These are phyloP conservation scores for Monodelphis domestica DNA, from an alignment of 2,797 vertebrate species.

Conservation along the genomic window DNA sequence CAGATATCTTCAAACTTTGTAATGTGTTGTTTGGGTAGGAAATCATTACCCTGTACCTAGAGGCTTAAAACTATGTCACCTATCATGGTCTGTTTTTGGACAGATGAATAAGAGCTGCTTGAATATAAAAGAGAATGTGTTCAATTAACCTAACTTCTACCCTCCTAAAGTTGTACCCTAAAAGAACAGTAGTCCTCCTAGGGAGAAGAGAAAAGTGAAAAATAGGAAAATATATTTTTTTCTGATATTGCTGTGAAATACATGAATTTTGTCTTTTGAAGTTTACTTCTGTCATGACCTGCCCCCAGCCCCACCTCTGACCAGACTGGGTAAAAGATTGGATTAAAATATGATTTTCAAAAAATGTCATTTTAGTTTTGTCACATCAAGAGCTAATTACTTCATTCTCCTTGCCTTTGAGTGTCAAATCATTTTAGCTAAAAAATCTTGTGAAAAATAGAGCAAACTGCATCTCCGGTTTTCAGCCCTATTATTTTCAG, in stretches of 20 bases:
- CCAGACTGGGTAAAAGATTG: background rate
- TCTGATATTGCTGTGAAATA: background rate
- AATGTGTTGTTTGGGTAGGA: background rate
- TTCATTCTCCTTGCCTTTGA: constrained; percentile 61
- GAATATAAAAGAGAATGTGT: background rate
- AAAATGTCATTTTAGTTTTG: constrained; percentile 42
- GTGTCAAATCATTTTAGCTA: constrained; percentile 69
- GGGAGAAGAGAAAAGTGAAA: background rate
- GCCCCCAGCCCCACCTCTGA: background rate
- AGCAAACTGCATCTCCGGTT: constrained; percentile 60
- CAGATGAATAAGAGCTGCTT: background rate
- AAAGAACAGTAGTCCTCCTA: background rate
- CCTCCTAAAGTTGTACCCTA: background rate
- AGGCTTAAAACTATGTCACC: background rate
- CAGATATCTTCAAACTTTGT: background rate
- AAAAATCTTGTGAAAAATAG: constrained; percentile 69
- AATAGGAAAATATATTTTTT: background rate
- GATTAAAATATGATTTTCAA: constrained; percentile 12
- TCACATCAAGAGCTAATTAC: constrained; percentile 76
- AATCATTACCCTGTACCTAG: background rate
- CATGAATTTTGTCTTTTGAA: background rate
- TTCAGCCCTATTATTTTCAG: constrained; percentile 20
- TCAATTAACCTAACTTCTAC: background rate
- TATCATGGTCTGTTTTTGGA: background rate
- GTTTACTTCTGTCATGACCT: background rate